Base-by-base conservation (phyloP, 2,113 vertebrate genomes). In the Myxocyprinus asiaticus region DNA sequence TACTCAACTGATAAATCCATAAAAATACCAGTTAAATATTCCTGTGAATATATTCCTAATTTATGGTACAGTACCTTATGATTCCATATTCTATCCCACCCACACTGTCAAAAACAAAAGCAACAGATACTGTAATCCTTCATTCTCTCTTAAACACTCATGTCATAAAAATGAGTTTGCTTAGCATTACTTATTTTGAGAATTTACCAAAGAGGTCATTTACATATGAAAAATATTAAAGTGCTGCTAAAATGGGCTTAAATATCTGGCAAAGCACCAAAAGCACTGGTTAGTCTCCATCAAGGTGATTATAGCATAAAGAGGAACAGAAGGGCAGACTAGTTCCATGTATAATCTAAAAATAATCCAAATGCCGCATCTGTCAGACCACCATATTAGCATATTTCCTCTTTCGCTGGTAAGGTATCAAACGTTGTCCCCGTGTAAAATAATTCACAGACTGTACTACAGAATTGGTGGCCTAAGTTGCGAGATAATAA, bases 321-420 rank as follows among this genome's bases (percentile, higher is more conserved):
- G 74, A 61, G 17, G 72, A 75, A 63, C 72, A 63, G 59, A 74
- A 74, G 71, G 44, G 10, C 71, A 76, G 65, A 69, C 65, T 74
- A 67, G 42, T 76, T 73, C 58, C 56, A 33, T 17, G n/a, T 58
- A 50, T 78, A 64, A 73, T 82, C 66, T 76, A 56, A 61, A 69
- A 83, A 80, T 82, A 59, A 67, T 76, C 66, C 71, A 59, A 80
- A 67, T 64, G 71, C 45, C 63, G 65, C 71, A 68, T 79, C 72
- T 71, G 78, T 69, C 72, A 55, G 50, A 71, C 65, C n/a, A 71
- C 14, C 22, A 3, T 33, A 62, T 72, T 69, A 67, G 53, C 67
- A 50, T 51, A 51, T 53, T 56, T 75, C 65, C 63, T 45, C n/a
- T 69, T 47, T 53, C 66, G 62, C 45, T 7, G 5, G 6, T 62